phyloP scores from a whole-genome alignment of 2,888 invertebrate genomes.

The Hemaris fuciformis region DNA sequence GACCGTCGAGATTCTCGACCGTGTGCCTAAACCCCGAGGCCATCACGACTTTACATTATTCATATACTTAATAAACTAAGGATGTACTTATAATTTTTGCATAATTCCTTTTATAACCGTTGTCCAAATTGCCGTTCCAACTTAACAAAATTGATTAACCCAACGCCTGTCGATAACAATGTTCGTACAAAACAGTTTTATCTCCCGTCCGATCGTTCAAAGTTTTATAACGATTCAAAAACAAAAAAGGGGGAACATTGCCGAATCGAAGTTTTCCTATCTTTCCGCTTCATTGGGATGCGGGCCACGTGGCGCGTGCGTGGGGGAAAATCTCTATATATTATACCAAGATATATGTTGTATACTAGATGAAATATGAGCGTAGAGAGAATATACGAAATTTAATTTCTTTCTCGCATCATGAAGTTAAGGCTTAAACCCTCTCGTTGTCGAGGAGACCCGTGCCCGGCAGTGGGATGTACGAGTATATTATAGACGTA shows the following conservation, averaged over 20 bases:
- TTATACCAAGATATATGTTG: background rate
- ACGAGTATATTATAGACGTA: too few species aligned
- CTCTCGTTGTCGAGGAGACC: too few species aligned
- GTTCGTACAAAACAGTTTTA: background rate
- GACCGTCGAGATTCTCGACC: too few species aligned
- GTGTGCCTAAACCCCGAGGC: too few species aligned
- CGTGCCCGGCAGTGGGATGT: too few species aligned
- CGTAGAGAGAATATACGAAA: background rate
- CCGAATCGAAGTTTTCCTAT: constrained; percentile 9
- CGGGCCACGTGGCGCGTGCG: constrained; percentile 13
- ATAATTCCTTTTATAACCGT: background rate
- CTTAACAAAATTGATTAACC: background rate
- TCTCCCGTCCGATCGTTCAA: background rate
- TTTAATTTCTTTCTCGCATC: too few species aligned
- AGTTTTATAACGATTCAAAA: constrained; percentile 10
- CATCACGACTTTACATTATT: too few species aligned
- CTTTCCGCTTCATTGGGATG: constrained; percentile 17
- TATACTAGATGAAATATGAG: background rate
- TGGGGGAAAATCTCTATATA: constrained; percentile 6
- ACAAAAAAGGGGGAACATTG: background rate
- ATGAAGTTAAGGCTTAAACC: too few species aligned
- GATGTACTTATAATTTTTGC: too few species aligned
- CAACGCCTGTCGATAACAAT: background rate
- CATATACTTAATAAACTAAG: too few species aligned
- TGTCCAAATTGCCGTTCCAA: background rate